Conservation (phyloP, 92 coral and sea anemone genomes). For the Epizoanthus illoricatus region DNA sequence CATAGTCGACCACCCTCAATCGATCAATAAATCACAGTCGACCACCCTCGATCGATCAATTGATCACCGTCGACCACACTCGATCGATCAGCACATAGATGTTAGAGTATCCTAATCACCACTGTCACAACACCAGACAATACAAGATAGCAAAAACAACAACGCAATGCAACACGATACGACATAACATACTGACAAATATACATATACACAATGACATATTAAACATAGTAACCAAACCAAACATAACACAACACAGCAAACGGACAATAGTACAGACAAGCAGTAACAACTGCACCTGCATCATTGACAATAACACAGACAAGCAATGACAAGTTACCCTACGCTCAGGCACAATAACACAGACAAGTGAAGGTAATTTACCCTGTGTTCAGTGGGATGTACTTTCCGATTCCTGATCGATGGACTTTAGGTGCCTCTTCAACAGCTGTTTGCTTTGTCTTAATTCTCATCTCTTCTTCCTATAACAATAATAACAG, state of each 20-base stretch:
- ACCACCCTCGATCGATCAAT: no score
- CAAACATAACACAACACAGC: no score
- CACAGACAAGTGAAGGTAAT: no score
- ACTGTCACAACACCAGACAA: no score
- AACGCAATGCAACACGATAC: neutral
- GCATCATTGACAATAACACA: no score
- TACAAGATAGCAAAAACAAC: neutral
- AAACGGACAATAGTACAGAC: no score
- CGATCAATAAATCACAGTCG: no score
- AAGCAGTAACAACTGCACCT: no score
- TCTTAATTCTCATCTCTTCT: slow-evolving; percentile 67
- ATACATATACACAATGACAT: neutral
- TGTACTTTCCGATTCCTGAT: slow-evolving; percentile 96
- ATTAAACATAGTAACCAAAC: neutral
- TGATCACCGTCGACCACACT: no score
- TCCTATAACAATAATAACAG: slow-evolving; percentile 47
- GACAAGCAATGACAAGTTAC: neutral
- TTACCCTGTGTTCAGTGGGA: slow-evolving; percentile 67
- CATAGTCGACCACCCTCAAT: no score
- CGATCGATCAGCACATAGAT: no score
- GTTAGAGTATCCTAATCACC: no score
- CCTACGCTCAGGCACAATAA: slow-evolving; percentile 19
- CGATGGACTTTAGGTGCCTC: slow-evolving; percentile 87
- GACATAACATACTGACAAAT: neutral
- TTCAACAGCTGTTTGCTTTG: slow-evolving; percentile 67